Base-by-base conservation (phyloP, 2,113 vertebrate species). In the Phaethornis superciliosus region DNA sequence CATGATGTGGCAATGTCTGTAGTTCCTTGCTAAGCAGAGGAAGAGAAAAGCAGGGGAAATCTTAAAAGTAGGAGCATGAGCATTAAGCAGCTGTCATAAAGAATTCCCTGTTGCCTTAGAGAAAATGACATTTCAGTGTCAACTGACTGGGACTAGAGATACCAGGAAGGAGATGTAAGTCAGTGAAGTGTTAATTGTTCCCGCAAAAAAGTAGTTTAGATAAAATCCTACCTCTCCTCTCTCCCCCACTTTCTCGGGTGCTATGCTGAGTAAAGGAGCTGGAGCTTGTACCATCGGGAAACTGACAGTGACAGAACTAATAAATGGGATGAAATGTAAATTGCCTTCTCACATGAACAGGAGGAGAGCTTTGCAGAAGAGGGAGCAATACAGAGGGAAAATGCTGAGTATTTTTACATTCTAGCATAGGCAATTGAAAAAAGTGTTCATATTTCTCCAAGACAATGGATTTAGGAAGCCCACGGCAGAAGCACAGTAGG, bases 401-500 rank as follows among this genome's bases (percentile, higher is more conserved):
- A 96, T 94, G 93, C 95, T 51, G 96, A 92, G 83, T 74, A 23
- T 81, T 92, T 96, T 96, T 87, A 42, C 83, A 55, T 94, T 83
- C 89, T 93, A 76, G 93, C 62, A 26, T 13, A 83, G 56, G 81
- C 89, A 79, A 24, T 42, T 93, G 94, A 79, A 74, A 85, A 54
- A 78, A 81, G 23, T 24, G 70, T 14, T 90, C 78, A 56, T 69
- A 54, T 64, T 89, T 94, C 87, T 74, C 24, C 77, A 91, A 97
- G 97, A 98, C 96, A 93, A 98, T 98, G 98, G 98, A 98, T 97
- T 90, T 98, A 96, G 97, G 97, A 97, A 97, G 96, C 96, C 96
- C 94, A 80, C 95, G 97, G 44, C 97, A 93, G 93, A 98, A 97
- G 92, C 97, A 97, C 98, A 98, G 98, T 98, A 98, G 98, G 98